These are phyloP conservation scores for Aphelinus certus DNA, from an alignment of 1,140 invertebrate species.

Conservation along the genomic window DNA sequence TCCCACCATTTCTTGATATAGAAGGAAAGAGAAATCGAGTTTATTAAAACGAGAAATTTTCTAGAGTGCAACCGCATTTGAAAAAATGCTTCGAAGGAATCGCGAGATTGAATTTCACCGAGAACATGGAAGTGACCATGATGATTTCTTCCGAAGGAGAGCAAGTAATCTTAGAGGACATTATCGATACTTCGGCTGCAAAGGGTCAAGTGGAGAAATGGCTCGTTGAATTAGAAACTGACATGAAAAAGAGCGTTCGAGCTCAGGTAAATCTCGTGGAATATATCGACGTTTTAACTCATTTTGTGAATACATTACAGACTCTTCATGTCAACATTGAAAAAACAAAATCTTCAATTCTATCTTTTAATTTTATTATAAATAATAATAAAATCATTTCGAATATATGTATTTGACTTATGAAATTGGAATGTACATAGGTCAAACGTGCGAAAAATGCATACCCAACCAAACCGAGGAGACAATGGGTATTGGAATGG, in stretches of 20 bases:
- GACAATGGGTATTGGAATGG: slow-evolving; percentile 88
- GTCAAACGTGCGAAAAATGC: slow-evolving; percentile 70
- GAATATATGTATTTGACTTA: too few relatives aligned
- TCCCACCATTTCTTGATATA: too few relatives aligned
- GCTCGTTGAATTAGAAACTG: slow-evolving; percentile 89
- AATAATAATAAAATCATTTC: too few relatives aligned
- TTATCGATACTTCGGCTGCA: slow-evolving; percentile 88
- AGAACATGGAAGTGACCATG: slow-evolving; percentile 85
- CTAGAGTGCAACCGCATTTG: slow-evolving; percentile 95
- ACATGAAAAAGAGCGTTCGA: slow-evolving; percentile 91
- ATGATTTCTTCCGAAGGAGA: slow-evolving; percentile 93
- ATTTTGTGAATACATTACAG: background rate
- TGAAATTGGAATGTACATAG: slow-evolving; percentile 43
- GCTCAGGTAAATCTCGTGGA: slow-evolving; percentile 67
- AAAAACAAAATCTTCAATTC: background rate
- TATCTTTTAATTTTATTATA: background rate
- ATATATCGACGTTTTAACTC: background rate
- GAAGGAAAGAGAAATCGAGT: background rate
- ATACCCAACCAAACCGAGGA: slow-evolving; percentile 73
- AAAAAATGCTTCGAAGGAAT: slow-evolving; percentile 98
- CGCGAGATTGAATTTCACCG: slow-evolving; percentile 85
- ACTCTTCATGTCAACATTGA: slow-evolving; percentile 22
- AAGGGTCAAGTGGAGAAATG: slow-evolving; percentile 97
- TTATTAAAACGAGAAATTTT: background rate
- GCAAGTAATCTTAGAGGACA: slow-evolving; percentile 77